Conservation (phyloP, 2,113 vertebrate species). For the Bujurquina vittata region DNA sequence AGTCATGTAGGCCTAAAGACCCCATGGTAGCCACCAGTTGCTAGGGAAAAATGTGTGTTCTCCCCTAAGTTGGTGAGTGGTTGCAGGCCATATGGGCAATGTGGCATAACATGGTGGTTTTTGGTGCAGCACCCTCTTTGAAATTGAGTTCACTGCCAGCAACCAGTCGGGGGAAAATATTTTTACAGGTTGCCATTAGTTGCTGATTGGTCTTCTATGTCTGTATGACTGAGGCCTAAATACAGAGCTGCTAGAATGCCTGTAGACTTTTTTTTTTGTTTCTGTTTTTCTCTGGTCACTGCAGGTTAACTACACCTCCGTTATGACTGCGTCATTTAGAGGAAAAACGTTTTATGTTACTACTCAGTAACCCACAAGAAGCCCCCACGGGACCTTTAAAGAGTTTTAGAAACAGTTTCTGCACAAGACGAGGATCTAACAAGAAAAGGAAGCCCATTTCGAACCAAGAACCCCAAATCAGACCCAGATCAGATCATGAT, state of each 20-base stretch:
- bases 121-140: background rate
- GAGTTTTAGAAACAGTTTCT: background rate
- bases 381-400: background rate
- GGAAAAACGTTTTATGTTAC: background rate
- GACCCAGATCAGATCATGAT: background rate
- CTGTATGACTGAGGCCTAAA: background rate
- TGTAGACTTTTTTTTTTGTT: background rate
- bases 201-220: background rate
- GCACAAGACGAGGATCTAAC: background rate
- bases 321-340: background rate
- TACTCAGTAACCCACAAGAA: accelerated
- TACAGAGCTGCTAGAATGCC: background rate
- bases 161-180: background rate
- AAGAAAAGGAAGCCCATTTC: background rate
- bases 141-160: background rate
- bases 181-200: background rate
- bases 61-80: background rate
- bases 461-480: background rate
- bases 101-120: background rate
- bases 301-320: background rate
- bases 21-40: background rate
- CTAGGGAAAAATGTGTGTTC: background rate
- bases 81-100: too few species aligned
- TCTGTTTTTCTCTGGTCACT: background rate
- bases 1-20: too few species aligned